Conservation (phyloP, 2,797 vertebrate species). For the Babyrousa celebensis region DNA sequence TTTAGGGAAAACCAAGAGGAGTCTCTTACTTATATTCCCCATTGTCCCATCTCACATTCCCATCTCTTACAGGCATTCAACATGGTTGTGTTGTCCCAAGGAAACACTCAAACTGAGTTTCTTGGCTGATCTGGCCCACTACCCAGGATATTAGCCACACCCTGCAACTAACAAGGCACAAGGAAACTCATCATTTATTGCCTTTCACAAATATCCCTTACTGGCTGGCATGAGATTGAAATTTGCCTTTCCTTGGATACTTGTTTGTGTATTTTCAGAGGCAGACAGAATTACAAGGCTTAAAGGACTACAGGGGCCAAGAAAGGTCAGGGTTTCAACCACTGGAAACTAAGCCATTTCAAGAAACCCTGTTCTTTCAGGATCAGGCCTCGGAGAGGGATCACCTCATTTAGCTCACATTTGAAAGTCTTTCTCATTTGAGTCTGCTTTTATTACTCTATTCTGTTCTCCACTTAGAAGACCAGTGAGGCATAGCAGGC, state of each 20-base stretch:
- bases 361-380: background rate
- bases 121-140: background rate
- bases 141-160: constrained; percentile 36
- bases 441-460: constrained; percentile 30
- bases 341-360: background rate
- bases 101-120: background rate
- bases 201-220: constrained; percentile 62
- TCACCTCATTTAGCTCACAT: background rate
- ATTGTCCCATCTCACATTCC: background rate
- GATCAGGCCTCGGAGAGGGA: background rate
- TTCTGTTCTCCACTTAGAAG: constrained; percentile 59
- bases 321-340: constrained; percentile 26
- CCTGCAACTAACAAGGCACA: constrained; percentile 58
- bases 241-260: constrained; percentile 61
- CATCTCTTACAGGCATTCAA: background rate
- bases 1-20: constrained; percentile 72
- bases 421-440: constrained; percentile 48
- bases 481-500: background rate
- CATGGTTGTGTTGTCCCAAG: constrained; percentile 13
- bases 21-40: constrained; percentile 57
- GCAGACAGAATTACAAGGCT: constrained; percentile 65
- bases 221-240: constrained; percentile 62
- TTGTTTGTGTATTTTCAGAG: constrained; percentile 70
- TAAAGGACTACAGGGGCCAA: background rate
- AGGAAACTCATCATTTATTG: background rate